These are phyloP conservation scores for Zaprionus obscuricornis DNA, from an alignment of 2,888 invertebrate species.

Conservation along the genomic window DNA sequence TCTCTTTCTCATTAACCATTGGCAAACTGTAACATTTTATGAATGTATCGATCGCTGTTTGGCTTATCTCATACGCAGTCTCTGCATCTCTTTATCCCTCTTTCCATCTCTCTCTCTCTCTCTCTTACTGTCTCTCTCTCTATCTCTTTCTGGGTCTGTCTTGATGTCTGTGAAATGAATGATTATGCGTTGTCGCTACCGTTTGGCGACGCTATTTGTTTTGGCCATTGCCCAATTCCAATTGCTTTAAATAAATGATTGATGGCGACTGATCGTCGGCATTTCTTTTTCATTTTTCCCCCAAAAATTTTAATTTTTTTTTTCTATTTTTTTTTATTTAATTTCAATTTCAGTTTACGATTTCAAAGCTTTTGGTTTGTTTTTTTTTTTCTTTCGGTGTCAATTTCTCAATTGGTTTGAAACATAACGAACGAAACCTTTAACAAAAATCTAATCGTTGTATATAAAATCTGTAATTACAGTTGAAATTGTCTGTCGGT, in stretches of 20 bases:
- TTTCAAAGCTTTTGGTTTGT: background rate
- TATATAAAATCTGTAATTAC: constrained; percentile 50
- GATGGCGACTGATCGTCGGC: constrained; percentile 42
- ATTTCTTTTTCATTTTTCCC: constrained; percentile 49
- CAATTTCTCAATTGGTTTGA: constrained; percentile 34
- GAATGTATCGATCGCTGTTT: no score
- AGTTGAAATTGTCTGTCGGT: no score
- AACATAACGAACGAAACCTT: constrained; percentile 47
- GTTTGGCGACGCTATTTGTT: constrained; percentile 56
- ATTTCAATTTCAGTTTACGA: constrained; percentile 6
- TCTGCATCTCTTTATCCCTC: no score
- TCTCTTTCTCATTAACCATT: no score
- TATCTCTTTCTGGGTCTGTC: constrained; percentile 3
- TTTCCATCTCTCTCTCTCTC: no score
- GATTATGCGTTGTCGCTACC: constrained; percentile 59
- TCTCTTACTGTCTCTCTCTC: background rate
- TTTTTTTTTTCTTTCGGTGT: constrained; percentile 21
- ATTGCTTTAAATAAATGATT: constrained; percentile 54
- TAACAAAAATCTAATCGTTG: constrained; percentile 41
- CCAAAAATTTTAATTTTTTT: constrained; percentile 14
- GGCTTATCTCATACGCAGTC: no score
- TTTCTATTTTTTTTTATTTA: constrained; percentile 8
- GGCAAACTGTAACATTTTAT: no score
- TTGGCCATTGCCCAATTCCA: constrained; percentile 35
- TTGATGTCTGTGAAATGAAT: constrained; percentile 14